Base-by-base conservation (phyloP, 2,797 vertebrate genomes). In the Chrosomus eos region DNA sequence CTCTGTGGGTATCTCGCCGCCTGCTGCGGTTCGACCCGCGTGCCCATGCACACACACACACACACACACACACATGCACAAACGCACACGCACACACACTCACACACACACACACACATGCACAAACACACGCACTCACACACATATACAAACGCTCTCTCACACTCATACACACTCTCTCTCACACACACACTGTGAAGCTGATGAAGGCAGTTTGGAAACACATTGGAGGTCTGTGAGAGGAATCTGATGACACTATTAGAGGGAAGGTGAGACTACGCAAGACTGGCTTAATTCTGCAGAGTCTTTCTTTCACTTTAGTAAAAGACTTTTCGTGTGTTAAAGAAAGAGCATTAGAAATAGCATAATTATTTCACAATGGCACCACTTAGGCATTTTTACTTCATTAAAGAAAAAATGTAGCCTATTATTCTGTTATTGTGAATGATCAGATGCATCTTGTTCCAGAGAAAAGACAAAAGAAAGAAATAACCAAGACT, bases 231-330 rank as follows among this genome's bases (percentile, higher is more conserved):
- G 80, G 33, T 31, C 48, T 60, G 19, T 45, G 28, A 36, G 70
- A 60, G 48, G 76, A 74, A 74, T 80, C 36, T 70, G 71, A 76
- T 84, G 71, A 83, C 51, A 71, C 82, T 74, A 81, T 76, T 81
- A 81, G 26, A 66, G 33, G 53, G 74, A 60, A 87, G 64, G 72
- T 81, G 77, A 87, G 82, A 81, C n/a, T 74, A 33, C 14, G 31
- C 66, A 48, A 10, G 79, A 43, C 36, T 45, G 51, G 43, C 93
- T 91, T 91, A 93, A 60, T 80, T 64, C 88, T 91, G 88, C 78
- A 89, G 87, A 91, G 92, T 48, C 72, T 91, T 91, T 78, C 38
- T 21, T 60, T 40, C 13, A 18, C 23, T 77, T 19, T 62, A 14
- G n/a, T 77, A 9, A 62, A 77, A 43, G n/a, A 19, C n/a, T 62